phyloP scores from a whole-genome alignment of 2,113 vertebrate species.

The Callipepla californica region DNA sequence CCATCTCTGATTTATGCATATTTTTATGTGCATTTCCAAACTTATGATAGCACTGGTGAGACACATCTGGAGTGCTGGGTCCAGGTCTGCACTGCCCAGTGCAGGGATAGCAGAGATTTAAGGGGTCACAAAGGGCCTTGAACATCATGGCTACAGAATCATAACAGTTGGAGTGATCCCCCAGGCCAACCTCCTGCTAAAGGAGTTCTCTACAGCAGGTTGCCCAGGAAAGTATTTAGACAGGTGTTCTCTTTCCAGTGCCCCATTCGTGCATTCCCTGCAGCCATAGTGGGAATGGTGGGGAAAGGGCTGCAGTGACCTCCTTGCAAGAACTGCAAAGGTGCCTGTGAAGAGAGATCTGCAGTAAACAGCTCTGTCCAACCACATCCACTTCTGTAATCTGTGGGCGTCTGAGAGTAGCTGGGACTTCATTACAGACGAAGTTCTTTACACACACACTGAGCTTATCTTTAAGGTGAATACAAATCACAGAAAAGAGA shows the following conservation, averaged over 20 bases:
- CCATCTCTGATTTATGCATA: background rate
- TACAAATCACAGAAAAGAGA: background rate
- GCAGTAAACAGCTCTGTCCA: background rate
- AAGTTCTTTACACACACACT: background rate
- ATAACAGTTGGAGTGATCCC: too few relatives aligned
- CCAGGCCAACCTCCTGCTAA: too few relatives aligned
- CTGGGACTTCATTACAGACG: background rate
- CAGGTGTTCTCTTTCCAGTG: background rate
- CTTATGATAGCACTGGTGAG: background rate
- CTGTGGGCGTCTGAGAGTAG: background rate
- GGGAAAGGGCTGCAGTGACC: background rate
- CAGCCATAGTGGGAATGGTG: background rate
- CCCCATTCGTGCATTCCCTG: too few relatives aligned
- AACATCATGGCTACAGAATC: background rate
- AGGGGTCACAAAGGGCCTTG: background rate
- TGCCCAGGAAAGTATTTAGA: too few relatives aligned
- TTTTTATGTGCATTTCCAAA: background rate
- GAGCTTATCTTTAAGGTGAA: background rate
- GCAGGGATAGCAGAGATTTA: background rate
- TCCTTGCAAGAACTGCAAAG: background rate
- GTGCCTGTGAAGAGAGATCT: background rate
- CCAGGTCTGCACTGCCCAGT: background rate
- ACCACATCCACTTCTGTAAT: background rate
- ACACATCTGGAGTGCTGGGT: background rate
- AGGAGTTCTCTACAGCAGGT: too few relatives aligned